Conservation (phyloP, 2,888 invertebrate species). For the Tipula confusa region DNA sequence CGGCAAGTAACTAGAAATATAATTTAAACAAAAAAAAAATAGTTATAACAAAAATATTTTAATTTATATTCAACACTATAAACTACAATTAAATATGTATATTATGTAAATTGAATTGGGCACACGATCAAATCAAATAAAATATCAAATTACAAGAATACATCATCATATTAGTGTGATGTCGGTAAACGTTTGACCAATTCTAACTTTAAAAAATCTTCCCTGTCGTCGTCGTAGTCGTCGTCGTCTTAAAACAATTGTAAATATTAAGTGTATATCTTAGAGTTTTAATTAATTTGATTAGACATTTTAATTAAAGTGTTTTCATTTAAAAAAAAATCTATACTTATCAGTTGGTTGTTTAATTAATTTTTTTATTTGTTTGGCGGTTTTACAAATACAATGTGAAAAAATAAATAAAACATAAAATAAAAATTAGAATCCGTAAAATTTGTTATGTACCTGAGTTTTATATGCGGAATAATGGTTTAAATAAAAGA, state of each 20-base stretch:
- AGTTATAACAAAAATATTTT: not conserved
- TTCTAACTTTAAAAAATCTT: not conserved
- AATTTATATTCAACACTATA: not conserved
- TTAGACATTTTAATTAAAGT: conserved; percentile 12
- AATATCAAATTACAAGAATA: conserved; percentile 26
- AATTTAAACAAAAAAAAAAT: not conserved
- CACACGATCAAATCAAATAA: conserved; percentile 28
- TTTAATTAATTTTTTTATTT: conserved; percentile 1
- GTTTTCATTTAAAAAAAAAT: not conserved
- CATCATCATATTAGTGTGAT: not conserved
- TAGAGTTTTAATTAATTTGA: not conserved
- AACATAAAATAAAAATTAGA: not conserved
- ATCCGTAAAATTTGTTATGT: not conserved
- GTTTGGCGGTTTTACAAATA: not conserved
- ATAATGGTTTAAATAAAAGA: not conserved
- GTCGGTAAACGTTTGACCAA: not conserved
- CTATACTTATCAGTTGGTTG: not conserved
- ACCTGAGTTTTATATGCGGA: not conserved
- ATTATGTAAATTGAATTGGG: not conserved
- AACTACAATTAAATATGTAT: not conserved
- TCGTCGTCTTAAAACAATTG: not conserved
- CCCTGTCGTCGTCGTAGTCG: not conserved
- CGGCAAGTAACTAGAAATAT: conserved; percentile 26
- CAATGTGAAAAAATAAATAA: not conserved
- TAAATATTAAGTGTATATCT: not conserved